Percentiles rank a stretch among this genome's conserved stretches.
Conservation (phyloP, 2,888 invertebrate species). For the Slavum lentiscoides region DNA sequence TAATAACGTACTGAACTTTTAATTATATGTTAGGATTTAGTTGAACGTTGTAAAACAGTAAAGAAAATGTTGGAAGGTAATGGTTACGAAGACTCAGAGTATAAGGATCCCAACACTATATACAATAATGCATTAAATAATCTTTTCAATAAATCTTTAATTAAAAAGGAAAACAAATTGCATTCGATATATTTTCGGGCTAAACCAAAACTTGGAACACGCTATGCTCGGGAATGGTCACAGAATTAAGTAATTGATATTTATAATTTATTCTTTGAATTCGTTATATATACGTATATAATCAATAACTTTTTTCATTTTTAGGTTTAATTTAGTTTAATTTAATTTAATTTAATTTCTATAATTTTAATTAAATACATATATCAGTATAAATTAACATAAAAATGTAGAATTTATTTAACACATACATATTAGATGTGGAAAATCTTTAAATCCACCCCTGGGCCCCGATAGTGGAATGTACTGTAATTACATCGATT, state of each 20-base stretch:
- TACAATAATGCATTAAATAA: not conserved
- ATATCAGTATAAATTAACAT: too few species aligned
- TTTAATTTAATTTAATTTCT: too few species aligned
- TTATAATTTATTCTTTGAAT: not conserved
- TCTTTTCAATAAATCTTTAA: slow-evolving; percentile 1
- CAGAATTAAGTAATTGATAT: not conserved
- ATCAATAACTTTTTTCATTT: too few species aligned
- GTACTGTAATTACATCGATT: too few species aligned
- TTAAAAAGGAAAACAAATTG: not conserved
- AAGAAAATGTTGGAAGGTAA: not conserved
- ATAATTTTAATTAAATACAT: too few species aligned
- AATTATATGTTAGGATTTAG: slow-evolving; percentile 28
- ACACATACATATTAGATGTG: too few species aligned
- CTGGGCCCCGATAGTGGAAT: too few species aligned
- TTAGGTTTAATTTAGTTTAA: too few species aligned
- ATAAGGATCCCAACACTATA: not conserved
- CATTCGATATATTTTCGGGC: not conserved
- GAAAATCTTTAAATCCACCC: too few species aligned
- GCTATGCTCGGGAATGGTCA: slow-evolving; percentile 15
- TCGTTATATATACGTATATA: not conserved
- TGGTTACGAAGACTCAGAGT: slow-evolving; percentile 29
- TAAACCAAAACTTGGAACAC: slow-evolving; percentile 25
- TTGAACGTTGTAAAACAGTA: slow-evolving; percentile 11
- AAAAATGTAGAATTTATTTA: too few species aligned
- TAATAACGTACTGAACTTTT: not conserved